Evolutionary conservation across 2,797 vertebrate genomes (phyloP).

Genomic region (Esox lucius): DNA sequence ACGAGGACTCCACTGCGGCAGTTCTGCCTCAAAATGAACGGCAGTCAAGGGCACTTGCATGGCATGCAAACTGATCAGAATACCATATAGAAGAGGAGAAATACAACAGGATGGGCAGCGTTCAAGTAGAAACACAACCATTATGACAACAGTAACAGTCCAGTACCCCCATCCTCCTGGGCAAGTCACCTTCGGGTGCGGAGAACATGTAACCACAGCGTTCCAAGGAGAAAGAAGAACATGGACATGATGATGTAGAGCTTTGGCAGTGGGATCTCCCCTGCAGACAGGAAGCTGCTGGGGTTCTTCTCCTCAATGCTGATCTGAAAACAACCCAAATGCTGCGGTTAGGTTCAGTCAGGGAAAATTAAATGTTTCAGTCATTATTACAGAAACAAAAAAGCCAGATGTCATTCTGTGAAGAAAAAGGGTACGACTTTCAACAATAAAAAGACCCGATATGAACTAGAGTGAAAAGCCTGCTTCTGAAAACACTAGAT

Average conservation of each 20-base stretch:
- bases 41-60: background rate
- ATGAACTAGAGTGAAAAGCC: too few relatives aligned
- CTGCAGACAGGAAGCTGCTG: conserved; percentile 83
- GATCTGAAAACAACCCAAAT: conserved; percentile 67
- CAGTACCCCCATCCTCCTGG: background rate
- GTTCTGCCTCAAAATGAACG: too few relatives aligned
- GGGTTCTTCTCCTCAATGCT: conserved; percentile 82
- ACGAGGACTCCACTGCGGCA: too few relatives aligned
- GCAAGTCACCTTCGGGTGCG: conserved; percentile 74
- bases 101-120: background rate
- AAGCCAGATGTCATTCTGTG: too few relatives aligned
- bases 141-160: background rate
- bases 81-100: background rate
- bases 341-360: background rate
- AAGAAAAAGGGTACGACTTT: too few relatives aligned
- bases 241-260: conserved; percentile 84
- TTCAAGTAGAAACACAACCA: background rate
- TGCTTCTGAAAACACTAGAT: too few relatives aligned
- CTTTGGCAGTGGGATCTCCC: conserved; percentile 85
- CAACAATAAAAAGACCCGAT: too few relatives aligned
- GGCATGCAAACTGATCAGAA: background rate
- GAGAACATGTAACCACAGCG: conserved; percentile 81
- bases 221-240: conserved; percentile 82
- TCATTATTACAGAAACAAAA: background rate
- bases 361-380: background rate